phyloP scores from a whole-genome alignment of 2,797 vertebrate species.

The Channa striata region DNA sequence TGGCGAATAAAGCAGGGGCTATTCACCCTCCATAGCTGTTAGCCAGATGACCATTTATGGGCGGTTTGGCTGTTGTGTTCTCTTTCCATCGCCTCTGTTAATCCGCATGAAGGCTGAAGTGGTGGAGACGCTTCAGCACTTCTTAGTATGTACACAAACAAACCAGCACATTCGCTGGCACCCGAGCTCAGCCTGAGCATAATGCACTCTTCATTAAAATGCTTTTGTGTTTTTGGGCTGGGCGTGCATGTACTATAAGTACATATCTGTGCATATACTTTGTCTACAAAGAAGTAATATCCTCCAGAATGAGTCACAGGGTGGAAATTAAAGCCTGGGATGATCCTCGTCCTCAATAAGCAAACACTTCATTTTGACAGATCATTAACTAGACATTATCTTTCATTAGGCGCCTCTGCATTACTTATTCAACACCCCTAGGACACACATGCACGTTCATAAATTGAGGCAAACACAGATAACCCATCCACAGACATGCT shows the following conservation, averaged over 20 bases:
- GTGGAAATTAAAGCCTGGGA: constrained; percentile 75
- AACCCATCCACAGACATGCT: constrained; percentile 1
- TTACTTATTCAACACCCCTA: constrained; percentile 77
- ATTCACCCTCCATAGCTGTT: constrained; percentile 68
- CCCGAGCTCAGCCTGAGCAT: constrained; percentile 40
- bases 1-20: constrained; percentile 65
- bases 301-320: constrained; percentile 69
- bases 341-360: constrained; percentile 74
- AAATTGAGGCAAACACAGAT: constrained; percentile 41
- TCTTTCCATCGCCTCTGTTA: constrained; percentile 70
- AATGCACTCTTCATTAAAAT: constrained; percentile 31
- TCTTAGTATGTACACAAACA: constrained; percentile 63
- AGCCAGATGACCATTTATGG: constrained; percentile 73
- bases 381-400: constrained; percentile 83
- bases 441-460: constrained; percentile 56
- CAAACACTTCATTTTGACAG: constrained; percentile 83
- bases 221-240: constrained; percentile 44
- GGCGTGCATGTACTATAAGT: constrained; percentile 22
- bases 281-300: constrained; percentile 61
- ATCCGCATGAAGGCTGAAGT: constrained; percentile 69
- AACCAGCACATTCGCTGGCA: constrained; percentile 46
- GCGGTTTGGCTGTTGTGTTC: constrained; percentile 65
- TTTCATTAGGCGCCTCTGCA: constrained; percentile 79
- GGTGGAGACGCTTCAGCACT: constrained; percentile 64
- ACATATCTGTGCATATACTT: constrained; percentile 15